Evolutionary conservation across 2,888 invertebrate genomes (phyloP), one percentile per base, ranked within the genome.

Genomic region (Cabera pusaria): DNA sequence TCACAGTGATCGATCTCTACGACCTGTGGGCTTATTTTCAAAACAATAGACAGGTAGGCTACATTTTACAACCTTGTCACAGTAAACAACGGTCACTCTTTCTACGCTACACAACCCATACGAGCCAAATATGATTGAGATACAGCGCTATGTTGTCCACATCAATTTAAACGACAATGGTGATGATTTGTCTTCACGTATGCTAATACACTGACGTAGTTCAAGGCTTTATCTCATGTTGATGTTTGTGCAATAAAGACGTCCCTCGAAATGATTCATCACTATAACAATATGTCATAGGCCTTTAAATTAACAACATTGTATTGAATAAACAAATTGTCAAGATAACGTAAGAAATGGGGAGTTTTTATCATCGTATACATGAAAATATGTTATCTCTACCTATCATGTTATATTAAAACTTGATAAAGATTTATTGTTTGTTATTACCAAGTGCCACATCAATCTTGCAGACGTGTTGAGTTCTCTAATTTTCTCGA

Each of bases 1-100:
- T 53, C 55, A 60, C 49, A 36, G 50, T 48, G 49, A 25, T 52
- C 33, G 47, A 51, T 52, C 47, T 48, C 23, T 31, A 23, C 25
- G 4, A 27, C 33, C 25, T 32, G 25, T 36, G 7, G 33, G 33
- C 11, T 17, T 31, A 41, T 46, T 41, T 42, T 21, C 41, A 24
- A 44, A 35, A 32, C 38, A 44, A 39, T 31, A 16, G 31, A 16
- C 22, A 39, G 19, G 18, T 12, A 6, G 33, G 14, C 11, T 25
- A 26, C 28, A 20, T 34, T 42, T 32, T 31, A 43, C 50, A 25
- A 38, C 38, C 29, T 39, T 29, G 20, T 24, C 24, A 20, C 17
- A 16, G 8, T 26, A 31, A 38, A 31, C 18, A 36, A 28, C 24
- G 1, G 8, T 8, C 14, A 14, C 21, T 16, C 9, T 12, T 12